Percentiles rank a stretch among this genome's conserved stretches.
Conservation (phyloP, 2,797 vertebrate species). For the Clarias fuscus region DNA sequence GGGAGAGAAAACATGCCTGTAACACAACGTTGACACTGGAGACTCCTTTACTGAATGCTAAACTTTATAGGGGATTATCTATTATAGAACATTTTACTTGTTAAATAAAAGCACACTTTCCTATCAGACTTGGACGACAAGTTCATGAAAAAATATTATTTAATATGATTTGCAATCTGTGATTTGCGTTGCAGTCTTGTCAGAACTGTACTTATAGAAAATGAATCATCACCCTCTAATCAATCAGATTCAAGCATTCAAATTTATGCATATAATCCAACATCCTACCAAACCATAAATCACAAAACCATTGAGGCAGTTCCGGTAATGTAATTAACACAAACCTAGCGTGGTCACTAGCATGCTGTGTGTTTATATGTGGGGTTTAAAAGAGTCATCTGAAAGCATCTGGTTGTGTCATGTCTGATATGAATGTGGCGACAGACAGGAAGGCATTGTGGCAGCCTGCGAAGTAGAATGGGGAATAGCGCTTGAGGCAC, state of each 20-base stretch:
- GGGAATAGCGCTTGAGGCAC: background rate
- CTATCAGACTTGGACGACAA: background rate
- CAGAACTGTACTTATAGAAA: no score
- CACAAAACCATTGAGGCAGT: background rate
- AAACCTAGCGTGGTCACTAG: background rate
- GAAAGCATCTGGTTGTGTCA: conserved; percentile 45
- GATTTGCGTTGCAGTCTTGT: background rate
- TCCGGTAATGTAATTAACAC: background rate
- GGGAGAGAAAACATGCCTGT: background rate
- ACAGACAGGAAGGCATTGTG: background rate
- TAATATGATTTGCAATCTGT: background rate
- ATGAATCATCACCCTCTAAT: background rate
- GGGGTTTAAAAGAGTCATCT: conserved; percentile 23
- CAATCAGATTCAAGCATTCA: background rate
- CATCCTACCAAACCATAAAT: background rate
- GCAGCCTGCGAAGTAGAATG: background rate
- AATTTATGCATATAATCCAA: background rate
- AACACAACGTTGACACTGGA: background rate
- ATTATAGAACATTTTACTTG: background rate
- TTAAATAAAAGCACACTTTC: background rate
- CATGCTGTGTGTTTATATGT: background rate
- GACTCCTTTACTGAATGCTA: background rate
- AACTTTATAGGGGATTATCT: background rate
- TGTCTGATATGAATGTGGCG: conserved; percentile 26
- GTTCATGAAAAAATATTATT: background rate